A percentile compares a stretch with the other conserved stretches of the same genome.
Evolutionary conservation across 2,797 vertebrate genomes (phyloP).

Genomic region (Halcyon leucocephala): DNA sequence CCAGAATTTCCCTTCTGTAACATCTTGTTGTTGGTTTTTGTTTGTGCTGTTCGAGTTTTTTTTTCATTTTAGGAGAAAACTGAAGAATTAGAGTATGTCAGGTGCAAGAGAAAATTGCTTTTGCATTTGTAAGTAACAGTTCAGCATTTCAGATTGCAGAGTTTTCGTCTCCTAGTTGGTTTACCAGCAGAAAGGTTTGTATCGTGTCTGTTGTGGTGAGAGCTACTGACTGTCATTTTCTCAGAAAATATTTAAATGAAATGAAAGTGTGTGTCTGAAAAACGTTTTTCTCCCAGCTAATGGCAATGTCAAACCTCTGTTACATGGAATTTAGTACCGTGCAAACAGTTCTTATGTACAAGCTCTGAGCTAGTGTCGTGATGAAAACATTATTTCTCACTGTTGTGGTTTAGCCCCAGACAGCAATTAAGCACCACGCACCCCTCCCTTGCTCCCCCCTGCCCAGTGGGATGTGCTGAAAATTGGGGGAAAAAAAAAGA

Average conservation of each 20-base stretch:
- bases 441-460: not conserved
- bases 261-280: constrained; percentile 29
- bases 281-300: not conserved
- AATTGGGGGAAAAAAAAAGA: not conserved
- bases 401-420: not conserved
- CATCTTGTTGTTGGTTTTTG: not conserved
- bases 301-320: not conserved
- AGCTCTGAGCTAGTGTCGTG: not conserved
- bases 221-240: constrained; percentile 44
- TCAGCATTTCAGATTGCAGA: constrained; percentile 16
- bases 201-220: constrained; percentile 45
- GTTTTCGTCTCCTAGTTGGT: constrained; percentile 4
- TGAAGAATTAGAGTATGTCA: constrained; percentile 42
- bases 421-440: not conserved
- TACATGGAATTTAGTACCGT: not conserved
- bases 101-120: constrained; percentile 44
- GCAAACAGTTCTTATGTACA: not conserved
- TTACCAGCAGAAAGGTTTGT: constrained; percentile 31
- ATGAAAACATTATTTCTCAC: not conserved
- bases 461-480: not conserved
- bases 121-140: constrained; percentile 46
- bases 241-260: constrained; percentile 58
- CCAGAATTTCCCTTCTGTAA: constrained; percentile 26
- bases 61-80: constrained; percentile 10
- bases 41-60: not conserved